Percentiles rank a stretch among this genome's conserved stretches.
Evolutionary conservation across 2,888 invertebrate genomes (phyloP).

Genomic region (Catocala fraxini): DNA sequence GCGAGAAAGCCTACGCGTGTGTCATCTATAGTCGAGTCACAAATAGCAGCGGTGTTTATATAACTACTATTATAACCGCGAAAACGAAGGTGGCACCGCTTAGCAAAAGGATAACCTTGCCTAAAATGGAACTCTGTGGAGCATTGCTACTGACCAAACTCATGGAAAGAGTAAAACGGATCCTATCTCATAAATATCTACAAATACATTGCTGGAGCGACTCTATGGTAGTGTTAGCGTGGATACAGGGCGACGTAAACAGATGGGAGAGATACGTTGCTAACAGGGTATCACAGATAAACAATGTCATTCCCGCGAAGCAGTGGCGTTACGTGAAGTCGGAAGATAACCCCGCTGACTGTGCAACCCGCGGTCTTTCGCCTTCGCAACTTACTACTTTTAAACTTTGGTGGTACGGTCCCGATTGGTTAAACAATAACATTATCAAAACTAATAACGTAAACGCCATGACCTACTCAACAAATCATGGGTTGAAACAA

Average conservation of each 20-base stretch:
- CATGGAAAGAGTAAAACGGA: constrained; percentile 5
- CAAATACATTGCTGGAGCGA: constrained; percentile 10
- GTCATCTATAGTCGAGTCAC: too few species aligned
- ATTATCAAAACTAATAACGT: too few species aligned
- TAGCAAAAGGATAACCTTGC: constrained; percentile 7
- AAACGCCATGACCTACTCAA: constrained; percentile 2
- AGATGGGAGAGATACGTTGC: constrained; percentile 14
- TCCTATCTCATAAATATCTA: neutral
- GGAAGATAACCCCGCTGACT: too few species aligned
- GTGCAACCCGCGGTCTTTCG: constrained; percentile 11
- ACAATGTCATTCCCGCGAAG: constrained; percentile 5
- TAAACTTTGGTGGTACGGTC: constrained; percentile 17
- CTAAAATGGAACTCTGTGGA: constrained; percentile 9
- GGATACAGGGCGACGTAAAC: constrained; percentile 14
- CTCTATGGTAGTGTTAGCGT: constrained; percentile 15
- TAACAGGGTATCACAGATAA: constrained; percentile 17
- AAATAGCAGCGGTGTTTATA: neutral
- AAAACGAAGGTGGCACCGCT: constrained; percentile 14
- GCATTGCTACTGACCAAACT: constrained; percentile 9
- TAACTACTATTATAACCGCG: constrained; percentile 3
- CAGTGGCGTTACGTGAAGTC: constrained; percentile 13
- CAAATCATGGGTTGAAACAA: too few species aligned
- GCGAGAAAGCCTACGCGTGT: too few species aligned
- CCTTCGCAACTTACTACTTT: constrained; percentile 7
- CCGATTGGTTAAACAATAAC: too few species aligned